These are phyloP conservation scores for Gastracanthus pulcherrimus DNA, from an alignment of 2,888 invertebrate genomes.

Conservation along the genomic window DNA sequence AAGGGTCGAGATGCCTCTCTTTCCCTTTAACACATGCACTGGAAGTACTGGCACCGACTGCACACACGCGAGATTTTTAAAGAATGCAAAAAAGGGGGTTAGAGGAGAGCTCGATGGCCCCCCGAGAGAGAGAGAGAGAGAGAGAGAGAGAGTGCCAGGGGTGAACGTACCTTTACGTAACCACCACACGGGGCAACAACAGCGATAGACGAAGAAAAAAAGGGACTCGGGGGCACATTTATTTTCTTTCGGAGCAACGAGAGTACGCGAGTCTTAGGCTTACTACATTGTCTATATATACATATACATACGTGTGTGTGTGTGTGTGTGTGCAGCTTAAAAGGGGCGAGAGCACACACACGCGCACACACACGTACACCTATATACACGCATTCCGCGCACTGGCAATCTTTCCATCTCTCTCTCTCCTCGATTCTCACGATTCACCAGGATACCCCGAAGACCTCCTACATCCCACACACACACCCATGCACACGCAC, in stretches of 20 bases:
- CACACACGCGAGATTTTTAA: too few relatives aligned
- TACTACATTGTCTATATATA: background rate
- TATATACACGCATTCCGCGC: slow-evolving; percentile 40
- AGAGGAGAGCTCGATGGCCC: background rate
- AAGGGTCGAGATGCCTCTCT: slow-evolving; percentile 45
- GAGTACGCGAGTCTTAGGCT: too few relatives aligned
- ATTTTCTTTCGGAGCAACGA: too few relatives aligned
- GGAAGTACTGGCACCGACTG: too few relatives aligned
- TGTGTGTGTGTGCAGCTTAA: slow-evolving; percentile 26
- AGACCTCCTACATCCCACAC: too few relatives aligned
- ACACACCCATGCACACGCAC: background rate
- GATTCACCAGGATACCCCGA: background rate
- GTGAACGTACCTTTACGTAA: background rate
- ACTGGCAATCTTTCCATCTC: background rate
- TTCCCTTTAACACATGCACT: background rate
- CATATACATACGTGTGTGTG: too few relatives aligned
- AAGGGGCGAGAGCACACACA: slow-evolving; percentile 24
- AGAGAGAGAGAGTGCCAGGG: background rate
- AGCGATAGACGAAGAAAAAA: background rate
- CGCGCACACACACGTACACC: background rate
- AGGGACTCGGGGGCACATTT: background rate
- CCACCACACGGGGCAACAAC: background rate
- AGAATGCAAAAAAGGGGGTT: background rate
- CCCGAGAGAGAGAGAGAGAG: background rate
- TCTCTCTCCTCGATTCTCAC: background rate